Conservation (phyloP, 2,888 invertebrate species). For the Dolichomitus sp. region DNA sequence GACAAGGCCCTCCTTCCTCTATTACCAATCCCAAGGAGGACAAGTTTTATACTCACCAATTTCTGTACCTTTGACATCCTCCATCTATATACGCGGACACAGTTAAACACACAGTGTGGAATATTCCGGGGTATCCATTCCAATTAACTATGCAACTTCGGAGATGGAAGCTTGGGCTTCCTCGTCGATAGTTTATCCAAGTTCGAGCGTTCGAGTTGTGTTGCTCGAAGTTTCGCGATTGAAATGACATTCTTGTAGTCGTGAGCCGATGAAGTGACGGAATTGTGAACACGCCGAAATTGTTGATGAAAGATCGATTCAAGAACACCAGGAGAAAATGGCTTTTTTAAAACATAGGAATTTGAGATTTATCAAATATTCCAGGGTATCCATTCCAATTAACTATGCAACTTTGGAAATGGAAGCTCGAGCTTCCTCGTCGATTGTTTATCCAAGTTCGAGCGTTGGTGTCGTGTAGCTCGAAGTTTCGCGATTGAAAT, state of each 20-base stretch:
- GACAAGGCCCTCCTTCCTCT: background rate
- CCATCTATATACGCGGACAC: background rate
- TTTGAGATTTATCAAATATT: background rate
- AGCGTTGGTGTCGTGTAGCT: background rate
- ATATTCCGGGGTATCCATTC: background rate
- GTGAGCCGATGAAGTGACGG: background rate
- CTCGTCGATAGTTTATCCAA: constrained; percentile 35
- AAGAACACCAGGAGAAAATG: background rate
- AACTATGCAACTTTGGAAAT: constrained; percentile 20
- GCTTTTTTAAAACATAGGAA: background rate
- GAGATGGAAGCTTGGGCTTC: background rate
- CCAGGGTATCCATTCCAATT: constrained; percentile 21
- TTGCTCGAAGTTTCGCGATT: background rate
- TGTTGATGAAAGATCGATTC: background rate
- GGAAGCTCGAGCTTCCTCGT: background rate
- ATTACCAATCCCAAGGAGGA: background rate
- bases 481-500: background rate
- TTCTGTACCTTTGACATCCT: constrained; percentile 23
- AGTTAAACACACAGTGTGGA: background rate
- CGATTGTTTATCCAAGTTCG: constrained; percentile 46
- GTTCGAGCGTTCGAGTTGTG: constrained; percentile 8
- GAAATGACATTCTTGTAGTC: background rate
- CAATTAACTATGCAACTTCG: constrained; percentile 39
- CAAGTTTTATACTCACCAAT: background rate
- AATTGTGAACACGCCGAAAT: background rate